These are phyloP conservation scores for Tromatobia lineatoria DNA, from an alignment of 2,888 invertebrate genomes.

Conservation along the genomic window DNA sequence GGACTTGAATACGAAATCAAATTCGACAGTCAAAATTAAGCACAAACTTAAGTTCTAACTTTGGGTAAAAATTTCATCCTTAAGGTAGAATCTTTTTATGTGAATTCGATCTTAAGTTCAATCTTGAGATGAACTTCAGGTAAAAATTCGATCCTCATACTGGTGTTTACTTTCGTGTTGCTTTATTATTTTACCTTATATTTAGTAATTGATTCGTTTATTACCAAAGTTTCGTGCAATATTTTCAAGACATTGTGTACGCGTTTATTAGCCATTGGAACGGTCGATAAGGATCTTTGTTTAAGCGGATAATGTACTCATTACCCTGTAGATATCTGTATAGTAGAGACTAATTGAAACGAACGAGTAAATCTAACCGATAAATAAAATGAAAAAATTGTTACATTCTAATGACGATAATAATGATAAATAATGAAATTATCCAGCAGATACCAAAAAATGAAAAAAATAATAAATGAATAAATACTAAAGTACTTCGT, in stretches of 20 bases:
- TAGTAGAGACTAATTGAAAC: constrained; percentile 81
- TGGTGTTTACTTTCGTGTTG: constrained; percentile 24
- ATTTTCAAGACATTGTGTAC: constrained; percentile 14
- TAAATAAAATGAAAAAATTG: constrained; percentile 75
- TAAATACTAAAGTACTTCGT: constrained; percentile 62
- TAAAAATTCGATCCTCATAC: background rate
- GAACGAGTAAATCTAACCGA: constrained; percentile 79
- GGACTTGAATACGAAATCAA: too few relatives aligned
- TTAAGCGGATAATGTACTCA: constrained; percentile 79
- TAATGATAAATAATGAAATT: constrained; percentile 74
- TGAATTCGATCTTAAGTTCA: too few relatives aligned
- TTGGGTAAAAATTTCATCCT: too few relatives aligned
- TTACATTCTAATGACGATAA: constrained; percentile 82
- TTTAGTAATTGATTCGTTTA: constrained; percentile 12
- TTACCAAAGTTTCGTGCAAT: constrained; percentile 62
- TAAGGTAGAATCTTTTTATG: background rate
- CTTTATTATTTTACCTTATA: constrained; percentile 24
- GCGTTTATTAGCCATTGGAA: constrained; percentile 33
- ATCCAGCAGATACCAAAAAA: constrained; percentile 73
- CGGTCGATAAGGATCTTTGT: constrained; percentile 66
- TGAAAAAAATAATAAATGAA: constrained; percentile 75
- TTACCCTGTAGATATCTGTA: constrained; percentile 85
- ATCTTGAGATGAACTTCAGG: too few relatives aligned
- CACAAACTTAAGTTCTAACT: too few relatives aligned
- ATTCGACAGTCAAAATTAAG: too few relatives aligned